Evolutionary conservation across 1,140 invertebrate genomes (phyloP).

Genomic region (Battus philenor): DNA sequence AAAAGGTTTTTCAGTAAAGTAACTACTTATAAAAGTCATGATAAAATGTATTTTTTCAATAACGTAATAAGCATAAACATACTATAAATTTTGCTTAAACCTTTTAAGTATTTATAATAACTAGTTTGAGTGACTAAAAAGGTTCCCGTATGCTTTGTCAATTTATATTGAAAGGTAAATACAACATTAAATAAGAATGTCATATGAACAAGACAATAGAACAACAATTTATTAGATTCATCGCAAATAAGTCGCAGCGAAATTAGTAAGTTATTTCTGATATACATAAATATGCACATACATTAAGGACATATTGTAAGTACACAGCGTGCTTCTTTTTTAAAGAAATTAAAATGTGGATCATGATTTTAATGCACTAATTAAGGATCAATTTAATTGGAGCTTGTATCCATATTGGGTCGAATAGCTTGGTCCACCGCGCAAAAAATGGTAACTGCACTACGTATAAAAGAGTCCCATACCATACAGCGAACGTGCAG

Average conservation of each 20-base stretch:
- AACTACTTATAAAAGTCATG: no score
- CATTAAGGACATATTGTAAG: conserved; percentile 15
- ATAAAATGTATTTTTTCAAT: no score
- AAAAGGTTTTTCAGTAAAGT: no score
- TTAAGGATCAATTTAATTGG: conserved; percentile 56
- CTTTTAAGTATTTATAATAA: no score
- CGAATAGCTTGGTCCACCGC: conserved; percentile 31
- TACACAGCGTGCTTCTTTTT: conserved; percentile 18
- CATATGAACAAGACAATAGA: not conserved
- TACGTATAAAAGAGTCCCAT: conserved; percentile 13
- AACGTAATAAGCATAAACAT: no score
- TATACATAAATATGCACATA: conserved; percentile 17
- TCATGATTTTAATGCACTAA: conserved; percentile 52
- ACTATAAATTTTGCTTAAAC: no score
- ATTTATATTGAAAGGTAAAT: no score
- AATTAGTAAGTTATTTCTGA: conserved; percentile 11
- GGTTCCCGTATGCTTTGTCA: no score
- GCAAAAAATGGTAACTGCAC: conserved; percentile 38
- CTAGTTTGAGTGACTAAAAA: no score
- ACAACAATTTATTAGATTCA: conserved; percentile 4
- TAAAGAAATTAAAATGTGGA: conserved; percentile 35
- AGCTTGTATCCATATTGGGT: conserved; percentile 41
- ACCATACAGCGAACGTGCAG: conserved; percentile 10
- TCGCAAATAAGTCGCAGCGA: conserved; percentile 7
- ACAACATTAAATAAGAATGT: no score